Conservation (phyloP, 2,888 invertebrate species). For the Sceliomorpha sp. region DNA sequence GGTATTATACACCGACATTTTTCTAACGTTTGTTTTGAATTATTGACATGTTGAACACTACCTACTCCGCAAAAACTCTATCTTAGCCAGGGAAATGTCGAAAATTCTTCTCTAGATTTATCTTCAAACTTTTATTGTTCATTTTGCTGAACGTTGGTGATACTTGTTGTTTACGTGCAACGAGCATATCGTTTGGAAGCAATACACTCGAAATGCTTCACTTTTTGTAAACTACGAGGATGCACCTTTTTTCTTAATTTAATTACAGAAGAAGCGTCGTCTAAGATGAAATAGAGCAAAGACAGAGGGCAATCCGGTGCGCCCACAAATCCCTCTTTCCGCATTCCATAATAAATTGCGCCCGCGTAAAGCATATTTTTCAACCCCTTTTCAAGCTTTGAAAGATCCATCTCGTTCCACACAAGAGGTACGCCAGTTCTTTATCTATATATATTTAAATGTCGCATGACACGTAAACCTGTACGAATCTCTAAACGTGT, state of each 20-base stretch:
- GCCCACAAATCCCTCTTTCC: conserved; percentile 43
- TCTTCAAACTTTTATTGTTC: too few relatives aligned
- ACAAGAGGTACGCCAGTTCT: conserved; percentile 52
- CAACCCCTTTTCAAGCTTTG: conserved; percentile 52
- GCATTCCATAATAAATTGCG: conserved; percentile 51
- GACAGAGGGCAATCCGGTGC: conserved; percentile 39
- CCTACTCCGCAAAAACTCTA: too few relatives aligned
- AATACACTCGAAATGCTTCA: conserved; percentile 15
- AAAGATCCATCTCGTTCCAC: conserved; percentile 53
- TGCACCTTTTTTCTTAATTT: conserved; percentile 39
- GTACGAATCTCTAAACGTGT: conserved; percentile 4
- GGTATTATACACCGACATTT: too few relatives aligned
- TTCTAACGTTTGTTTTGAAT: too few relatives aligned
- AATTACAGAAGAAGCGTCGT: conserved; percentile 41
- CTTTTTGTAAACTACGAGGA: conserved; percentile 5
- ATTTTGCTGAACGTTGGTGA: neutral
- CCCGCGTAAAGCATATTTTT: conserved; percentile 54
- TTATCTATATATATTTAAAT: conserved; percentile 24
- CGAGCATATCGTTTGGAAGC: conserved; percentile 8
- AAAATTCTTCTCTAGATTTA: too few relatives aligned
- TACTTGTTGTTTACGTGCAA: neutral
- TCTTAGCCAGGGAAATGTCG: too few relatives aligned
- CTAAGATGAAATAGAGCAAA: conserved; percentile 41
- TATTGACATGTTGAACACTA: too few relatives aligned
- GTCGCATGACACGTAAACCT: conserved; percentile 5